Evolutionary conservation across 2,888 invertebrate species (phyloP).

Genomic region (Lydus trimaculatus): DNA sequence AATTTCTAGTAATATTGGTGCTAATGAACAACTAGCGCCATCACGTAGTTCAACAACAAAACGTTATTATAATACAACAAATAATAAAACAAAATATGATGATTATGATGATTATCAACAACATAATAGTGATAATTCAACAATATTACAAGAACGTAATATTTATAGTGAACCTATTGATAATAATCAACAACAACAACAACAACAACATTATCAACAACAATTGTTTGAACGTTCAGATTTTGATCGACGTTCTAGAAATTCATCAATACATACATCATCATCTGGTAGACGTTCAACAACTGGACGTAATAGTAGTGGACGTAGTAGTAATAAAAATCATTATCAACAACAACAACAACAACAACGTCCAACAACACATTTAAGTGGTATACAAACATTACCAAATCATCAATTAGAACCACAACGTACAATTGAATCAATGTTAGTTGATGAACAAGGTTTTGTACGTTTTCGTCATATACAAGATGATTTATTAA

Average conservation of each 20-base stretch:
- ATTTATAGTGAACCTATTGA: constrained; percentile 60
- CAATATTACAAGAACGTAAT: constrained; percentile 63
- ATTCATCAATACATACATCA: constrained; percentile 52
- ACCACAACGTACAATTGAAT: constrained; percentile 56
- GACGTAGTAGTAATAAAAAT: constrained; percentile 48
- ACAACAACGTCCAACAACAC: constrained; percentile 51
- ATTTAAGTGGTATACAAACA: constrained; percentile 65
- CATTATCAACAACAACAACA: constrained; percentile 37
- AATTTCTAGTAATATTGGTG: too few relatives aligned
- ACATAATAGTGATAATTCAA: constrained; percentile 47
- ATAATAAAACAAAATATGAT: constrained; percentile 56
- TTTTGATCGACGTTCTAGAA: constrained; percentile 59
- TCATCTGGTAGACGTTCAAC: constrained; percentile 53
- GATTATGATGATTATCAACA: constrained; percentile 55
- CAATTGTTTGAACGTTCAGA: constrained; percentile 70
- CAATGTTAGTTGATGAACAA: constrained; percentile 91
- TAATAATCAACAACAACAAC: constrained; percentile 58
- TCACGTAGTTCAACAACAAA: background rate
- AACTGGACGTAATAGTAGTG: constrained; percentile 41
- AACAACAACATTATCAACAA: too few relatives aligned
- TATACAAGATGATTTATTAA: constrained; percentile 55
- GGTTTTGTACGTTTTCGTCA: constrained; percentile 87
- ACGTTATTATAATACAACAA: background rate
- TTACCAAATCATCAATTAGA: constrained; percentile 66
- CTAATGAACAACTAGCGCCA: background rate